Percentiles rank a stretch among this genome's conserved stretches.
Conservation (phyloP, 2,888 invertebrate genomes). For the Ennomos erosarius region DNA sequence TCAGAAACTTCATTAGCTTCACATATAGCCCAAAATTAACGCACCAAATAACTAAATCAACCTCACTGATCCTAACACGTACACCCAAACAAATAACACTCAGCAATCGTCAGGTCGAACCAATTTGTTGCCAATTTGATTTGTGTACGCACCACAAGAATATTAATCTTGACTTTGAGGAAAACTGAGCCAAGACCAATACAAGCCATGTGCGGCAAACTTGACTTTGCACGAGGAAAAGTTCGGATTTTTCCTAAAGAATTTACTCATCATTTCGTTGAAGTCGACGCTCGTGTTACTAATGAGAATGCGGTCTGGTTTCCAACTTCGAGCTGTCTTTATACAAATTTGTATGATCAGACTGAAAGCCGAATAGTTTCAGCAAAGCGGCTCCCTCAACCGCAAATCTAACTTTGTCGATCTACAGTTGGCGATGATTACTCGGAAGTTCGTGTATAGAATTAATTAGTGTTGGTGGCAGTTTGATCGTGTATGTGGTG, state of each 20-base stretch:
- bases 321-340: too few species aligned
- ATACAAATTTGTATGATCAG: too few species aligned
- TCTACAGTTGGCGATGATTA: constrained; percentile 30
- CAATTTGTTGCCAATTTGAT: constrained; percentile 43
- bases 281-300: background rate
- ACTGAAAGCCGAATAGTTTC: background rate
- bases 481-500: too few species aligned
- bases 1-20: constrained; percentile 6
- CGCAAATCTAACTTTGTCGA: constrained; percentile 16
- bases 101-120: constrained; percentile 31
- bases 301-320: background rate
- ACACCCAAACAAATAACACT: constrained; percentile 27
- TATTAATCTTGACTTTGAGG: constrained; percentile 35
- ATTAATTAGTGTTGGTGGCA: constrained; percentile 22
- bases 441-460: constrained; percentile 28
- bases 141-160: constrained; percentile 37
- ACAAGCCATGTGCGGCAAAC: constrained; percentile 13
- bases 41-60: constrained; percentile 6
- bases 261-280: background rate
- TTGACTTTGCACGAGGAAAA: constrained; percentile 11
- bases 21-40: constrained; percentile 5
- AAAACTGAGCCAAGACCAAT: constrained; percentile 15
- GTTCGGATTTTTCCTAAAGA: background rate
- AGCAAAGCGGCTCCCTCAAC: background rate
- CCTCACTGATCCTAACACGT: constrained; percentile 21